phyloP scores from a whole-genome alignment of 2,113 vertebrate genomes.

The Istiophorus platypterus region DNA sequence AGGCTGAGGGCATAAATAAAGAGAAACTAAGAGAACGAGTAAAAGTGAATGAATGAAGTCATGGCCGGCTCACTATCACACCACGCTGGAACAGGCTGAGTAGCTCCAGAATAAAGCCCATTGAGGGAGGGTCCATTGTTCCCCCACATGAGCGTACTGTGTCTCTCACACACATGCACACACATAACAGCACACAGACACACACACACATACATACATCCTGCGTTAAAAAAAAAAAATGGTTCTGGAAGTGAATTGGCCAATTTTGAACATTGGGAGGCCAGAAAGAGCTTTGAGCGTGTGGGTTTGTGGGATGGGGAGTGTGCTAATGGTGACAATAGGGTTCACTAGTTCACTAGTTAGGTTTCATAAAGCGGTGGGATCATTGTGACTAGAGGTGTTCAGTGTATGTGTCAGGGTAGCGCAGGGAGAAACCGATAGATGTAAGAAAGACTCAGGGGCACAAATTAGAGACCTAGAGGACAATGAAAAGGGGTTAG shows the following conservation, averaged over 20 bases:
- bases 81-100: slow-evolving; percentile 73
- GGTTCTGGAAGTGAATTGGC: slow-evolving; percentile 73
- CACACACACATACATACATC: slow-evolving; percentile 27
- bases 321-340: slow-evolving; percentile 36
- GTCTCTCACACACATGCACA: slow-evolving; percentile 45
- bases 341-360: slow-evolving; percentile 44
- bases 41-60: slow-evolving; percentile 52
- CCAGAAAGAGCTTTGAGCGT: slow-evolving; percentile 57
- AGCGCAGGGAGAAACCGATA: slow-evolving; percentile 10
- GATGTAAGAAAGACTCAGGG: slow-evolving; percentile 14
- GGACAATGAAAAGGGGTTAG: not conserved
- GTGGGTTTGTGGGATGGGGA: slow-evolving; percentile 16
- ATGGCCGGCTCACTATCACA: slow-evolving; percentile 57
- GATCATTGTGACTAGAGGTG: slow-evolving; percentile 20
- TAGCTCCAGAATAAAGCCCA: slow-evolving; percentile 81
- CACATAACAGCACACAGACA: slow-evolving; percentile 19
- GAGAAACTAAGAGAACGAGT: slow-evolving; percentile 41
- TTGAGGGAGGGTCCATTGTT: slow-evolving; percentile 79
- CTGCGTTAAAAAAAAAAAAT: slow-evolving; percentile 48
- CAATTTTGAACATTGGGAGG: slow-evolving; percentile 54
- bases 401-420: slow-evolving; percentile 23
- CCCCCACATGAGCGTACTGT: slow-evolving; percentile 51
- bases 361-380: slow-evolving; percentile 40
- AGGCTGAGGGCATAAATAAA: slow-evolving; percentile 26
- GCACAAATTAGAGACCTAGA: not conserved